Conservation (phyloP, 2,797 vertebrate genomes). For the Avahi laniger region DNA sequence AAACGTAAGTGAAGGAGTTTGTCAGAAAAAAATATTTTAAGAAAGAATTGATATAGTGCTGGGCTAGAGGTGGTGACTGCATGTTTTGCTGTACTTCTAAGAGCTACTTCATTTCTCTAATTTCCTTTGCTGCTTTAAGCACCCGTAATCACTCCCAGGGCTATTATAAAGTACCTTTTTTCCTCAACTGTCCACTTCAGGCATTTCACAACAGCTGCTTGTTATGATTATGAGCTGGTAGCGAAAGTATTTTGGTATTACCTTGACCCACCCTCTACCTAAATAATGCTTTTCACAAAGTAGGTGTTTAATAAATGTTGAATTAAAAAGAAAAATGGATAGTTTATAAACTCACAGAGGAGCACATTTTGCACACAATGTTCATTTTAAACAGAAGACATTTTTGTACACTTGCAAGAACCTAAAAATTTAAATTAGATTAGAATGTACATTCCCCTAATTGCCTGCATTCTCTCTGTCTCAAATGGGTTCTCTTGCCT, state of each 20-base stretch:
- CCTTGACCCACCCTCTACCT: background rate
- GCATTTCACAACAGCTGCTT: slow-evolving; percentile 35
- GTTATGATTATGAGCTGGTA: slow-evolving; percentile 37
- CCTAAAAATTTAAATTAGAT: slow-evolving; percentile 28
- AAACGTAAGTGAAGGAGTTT: slow-evolving; percentile 45
- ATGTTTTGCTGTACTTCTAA: slow-evolving; percentile 42
- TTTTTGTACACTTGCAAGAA: slow-evolving; percentile 11
- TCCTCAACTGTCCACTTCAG: background rate
- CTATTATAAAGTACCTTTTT: slow-evolving; percentile 40
- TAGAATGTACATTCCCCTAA: background rate
- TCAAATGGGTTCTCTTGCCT: background rate
- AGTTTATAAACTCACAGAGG: background rate
- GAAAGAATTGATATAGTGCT: background rate
- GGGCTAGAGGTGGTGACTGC: background rate
- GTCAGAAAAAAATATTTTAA: background rate
- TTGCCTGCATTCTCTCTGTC: background rate
- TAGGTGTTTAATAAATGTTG: slow-evolving; percentile 11
- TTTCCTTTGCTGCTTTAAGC: slow-evolving; percentile 43
- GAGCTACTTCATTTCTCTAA: slow-evolving; percentile 41
- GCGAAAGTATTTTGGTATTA: slow-evolving; percentile 4
- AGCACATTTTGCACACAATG: background rate
- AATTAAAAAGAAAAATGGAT: background rate
- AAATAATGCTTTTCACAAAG: slow-evolving; percentile 41
- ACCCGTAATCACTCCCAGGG: slow-evolving; percentile 38
- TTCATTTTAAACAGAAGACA: slow-evolving; percentile 41